Percentiles rank a stretch among this genome's conserved stretches.
These are phyloP conservation scores for Stegodyphus dumicola DNA, from an alignment of 1,140 invertebrate genomes.

Conservation along the genomic window DNA sequence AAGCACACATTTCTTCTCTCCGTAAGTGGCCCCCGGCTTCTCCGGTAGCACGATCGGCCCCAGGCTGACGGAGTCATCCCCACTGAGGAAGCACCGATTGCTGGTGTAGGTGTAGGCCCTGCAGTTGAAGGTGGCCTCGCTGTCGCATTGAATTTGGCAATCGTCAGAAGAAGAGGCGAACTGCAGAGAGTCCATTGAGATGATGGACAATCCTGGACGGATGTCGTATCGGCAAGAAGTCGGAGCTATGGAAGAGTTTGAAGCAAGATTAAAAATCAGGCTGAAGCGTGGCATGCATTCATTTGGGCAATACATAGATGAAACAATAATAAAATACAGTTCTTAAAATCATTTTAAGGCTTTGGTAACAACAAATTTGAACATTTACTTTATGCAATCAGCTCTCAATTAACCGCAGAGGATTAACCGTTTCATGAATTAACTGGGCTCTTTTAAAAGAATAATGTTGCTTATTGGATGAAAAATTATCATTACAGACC, in stretches of 20 bases:
- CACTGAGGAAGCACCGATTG: slow-evolving; percentile 70
- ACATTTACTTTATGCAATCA: no score
- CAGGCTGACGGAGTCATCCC: slow-evolving; percentile 70
- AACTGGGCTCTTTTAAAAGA: no score
- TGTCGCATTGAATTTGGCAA: slow-evolving; percentile 70
- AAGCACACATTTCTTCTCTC: slow-evolving; percentile 70
- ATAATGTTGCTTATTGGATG: no score
- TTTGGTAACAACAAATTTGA: no score
- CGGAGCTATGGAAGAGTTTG: slow-evolving; percentile 65
- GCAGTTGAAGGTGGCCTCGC: slow-evolving; percentile 68
- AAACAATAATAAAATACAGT: no score
- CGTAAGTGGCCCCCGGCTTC: slow-evolving; percentile 66
- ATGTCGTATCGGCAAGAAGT: slow-evolving; percentile 70
- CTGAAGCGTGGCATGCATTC: no score
- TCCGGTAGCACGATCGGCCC: slow-evolving; percentile 62
- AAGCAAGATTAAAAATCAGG: neutral
- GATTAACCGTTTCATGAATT: no score
- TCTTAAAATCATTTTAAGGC: no score
- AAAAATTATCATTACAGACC: no score
- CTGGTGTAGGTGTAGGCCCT: slow-evolving; percentile 68
- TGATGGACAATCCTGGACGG: slow-evolving; percentile 67
- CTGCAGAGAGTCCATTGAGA: slow-evolving; percentile 71
- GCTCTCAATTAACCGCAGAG: no score
- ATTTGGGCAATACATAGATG: no score
- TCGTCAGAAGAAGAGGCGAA: slow-evolving; percentile 69